Conservation (phyloP, 2,888 invertebrate genomes). For the Xestia sexstrigata region DNA sequence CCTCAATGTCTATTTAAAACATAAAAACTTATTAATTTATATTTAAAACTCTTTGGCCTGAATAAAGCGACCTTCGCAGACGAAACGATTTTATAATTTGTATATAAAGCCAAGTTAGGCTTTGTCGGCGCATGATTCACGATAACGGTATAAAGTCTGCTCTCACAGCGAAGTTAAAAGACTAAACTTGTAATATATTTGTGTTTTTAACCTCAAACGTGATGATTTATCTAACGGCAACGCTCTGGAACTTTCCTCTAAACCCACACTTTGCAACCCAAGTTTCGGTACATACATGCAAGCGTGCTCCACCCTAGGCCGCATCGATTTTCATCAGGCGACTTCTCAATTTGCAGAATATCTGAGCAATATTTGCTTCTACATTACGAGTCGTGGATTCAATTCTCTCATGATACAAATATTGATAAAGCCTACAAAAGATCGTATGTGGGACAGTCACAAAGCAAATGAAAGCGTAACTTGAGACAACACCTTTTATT, state of each 20-base stretch:
- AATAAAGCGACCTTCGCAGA: conserved; percentile 28
- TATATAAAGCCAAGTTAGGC: conserved; percentile 16
- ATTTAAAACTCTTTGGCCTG: conserved; percentile 10
- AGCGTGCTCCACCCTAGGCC: not conserved
- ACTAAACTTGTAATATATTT: conserved; percentile 8
- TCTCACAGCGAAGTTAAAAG: conserved; percentile 6
- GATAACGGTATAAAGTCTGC: conserved; percentile 44
- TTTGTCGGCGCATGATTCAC: conserved; percentile 53
- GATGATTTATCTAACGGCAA: conserved; percentile 7
- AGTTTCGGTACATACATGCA: not conserved
- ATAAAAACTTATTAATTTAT: conserved; percentile 4
- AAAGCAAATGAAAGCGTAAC: not conserved
- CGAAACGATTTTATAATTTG: conserved; percentile 34
- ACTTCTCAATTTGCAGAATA: not conserved
- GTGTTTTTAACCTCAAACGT: conserved; percentile 44
- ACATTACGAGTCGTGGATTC: not conserved
- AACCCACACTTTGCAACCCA: not conserved
- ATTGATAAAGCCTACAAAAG: conserved; percentile 1
- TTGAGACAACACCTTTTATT: not conserved
- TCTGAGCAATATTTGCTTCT: not conserved
- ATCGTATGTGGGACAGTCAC: not conserved
- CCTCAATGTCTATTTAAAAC: not conserved
- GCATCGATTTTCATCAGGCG: not conserved
- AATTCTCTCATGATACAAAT: not conserved
- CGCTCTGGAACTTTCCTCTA: not conserved